Conservation (phyloP, 2,113 vertebrate genomes). For the Seriola rivoliana region DNA sequence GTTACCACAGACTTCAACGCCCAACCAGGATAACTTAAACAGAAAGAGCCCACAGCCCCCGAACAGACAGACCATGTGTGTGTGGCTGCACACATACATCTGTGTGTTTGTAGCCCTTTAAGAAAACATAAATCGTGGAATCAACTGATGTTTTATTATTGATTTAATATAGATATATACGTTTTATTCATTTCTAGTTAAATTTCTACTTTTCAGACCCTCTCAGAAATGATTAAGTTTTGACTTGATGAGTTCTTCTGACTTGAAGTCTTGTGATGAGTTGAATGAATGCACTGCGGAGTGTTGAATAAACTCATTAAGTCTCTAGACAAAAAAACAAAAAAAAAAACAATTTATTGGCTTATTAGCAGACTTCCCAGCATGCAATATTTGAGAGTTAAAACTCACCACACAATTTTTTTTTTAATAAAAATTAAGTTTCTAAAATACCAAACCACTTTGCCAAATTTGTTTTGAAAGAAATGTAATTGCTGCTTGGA, state of each 20-base stretch:
- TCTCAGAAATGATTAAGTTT: neutral
- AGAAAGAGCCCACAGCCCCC: conserved; percentile 16
- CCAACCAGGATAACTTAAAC: neutral
- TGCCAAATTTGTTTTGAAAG: neutral
- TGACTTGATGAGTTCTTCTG: neutral
- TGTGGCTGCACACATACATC: neutral
- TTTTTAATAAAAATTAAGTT: neutral
- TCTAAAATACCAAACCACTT: neutral
- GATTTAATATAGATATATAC: neutral
- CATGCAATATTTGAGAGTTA: neutral
- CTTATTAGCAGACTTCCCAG: neutral
- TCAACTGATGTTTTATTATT: neutral
- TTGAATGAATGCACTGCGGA: neutral
- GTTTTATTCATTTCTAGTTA: neutral
- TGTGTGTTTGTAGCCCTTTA: neutral
- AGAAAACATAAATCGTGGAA: neutral
- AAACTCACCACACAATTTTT: neutral
- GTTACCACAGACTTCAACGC: conserved; percentile 25
- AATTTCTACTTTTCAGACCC: neutral
- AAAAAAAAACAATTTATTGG: neutral
- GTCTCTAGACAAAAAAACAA: neutral
- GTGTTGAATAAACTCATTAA: neutral
- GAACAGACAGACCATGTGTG: conserved; percentile 18
- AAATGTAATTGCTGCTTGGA: neutral
- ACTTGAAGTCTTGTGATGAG: neutral